phyloP scores from a whole-genome alignment of 2,888 invertebrate species.

The Leucophora obtusa region DNA sequence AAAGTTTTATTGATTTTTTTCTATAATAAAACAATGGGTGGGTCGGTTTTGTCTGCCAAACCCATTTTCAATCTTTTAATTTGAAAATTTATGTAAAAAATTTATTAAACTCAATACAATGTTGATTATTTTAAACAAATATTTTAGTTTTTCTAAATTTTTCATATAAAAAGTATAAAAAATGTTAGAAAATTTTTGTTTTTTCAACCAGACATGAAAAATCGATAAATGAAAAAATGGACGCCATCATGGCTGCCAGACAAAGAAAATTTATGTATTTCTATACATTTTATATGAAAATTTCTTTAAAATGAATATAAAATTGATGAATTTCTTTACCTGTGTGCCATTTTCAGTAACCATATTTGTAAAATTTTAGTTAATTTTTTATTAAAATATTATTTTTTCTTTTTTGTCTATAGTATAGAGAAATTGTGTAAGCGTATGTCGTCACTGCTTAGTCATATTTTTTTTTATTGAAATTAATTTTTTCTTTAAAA shows the following conservation, averaged over 20 bases:
- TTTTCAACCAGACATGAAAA: slow-evolving; percentile 70
- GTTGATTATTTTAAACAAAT: too few species aligned
- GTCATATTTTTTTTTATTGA: slow-evolving; percentile 70
- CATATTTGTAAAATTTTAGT: slow-evolving; percentile 71
- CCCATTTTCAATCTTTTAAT: not conserved
- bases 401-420: slow-evolving; percentile 64
- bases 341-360: slow-evolving; percentile 79
- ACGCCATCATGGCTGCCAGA: slow-evolving; percentile 75
- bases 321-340: slow-evolving; percentile 70
- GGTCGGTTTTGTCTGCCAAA: slow-evolving; percentile 45
- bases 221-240: slow-evolving; percentile 77
- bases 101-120: not conserved
- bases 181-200: not conserved
- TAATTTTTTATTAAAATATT: slow-evolving; percentile 27
- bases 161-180: not conserved
- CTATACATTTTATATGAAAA: slow-evolving; percentile 13
- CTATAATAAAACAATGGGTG: slow-evolving; percentile 62
- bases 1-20: slow-evolving; percentile 49
- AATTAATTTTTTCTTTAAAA: slow-evolving; percentile 51
- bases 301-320: slow-evolving; percentile 1
- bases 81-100: not conserved
- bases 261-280: slow-evolving; percentile 54
- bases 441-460: slow-evolving; percentile 76
- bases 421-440: slow-evolving; percentile 76
- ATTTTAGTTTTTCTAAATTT: not conserved